phyloP scores from a whole-genome alignment of 1,140 invertebrate species.

The Delia radicum region DNA sequence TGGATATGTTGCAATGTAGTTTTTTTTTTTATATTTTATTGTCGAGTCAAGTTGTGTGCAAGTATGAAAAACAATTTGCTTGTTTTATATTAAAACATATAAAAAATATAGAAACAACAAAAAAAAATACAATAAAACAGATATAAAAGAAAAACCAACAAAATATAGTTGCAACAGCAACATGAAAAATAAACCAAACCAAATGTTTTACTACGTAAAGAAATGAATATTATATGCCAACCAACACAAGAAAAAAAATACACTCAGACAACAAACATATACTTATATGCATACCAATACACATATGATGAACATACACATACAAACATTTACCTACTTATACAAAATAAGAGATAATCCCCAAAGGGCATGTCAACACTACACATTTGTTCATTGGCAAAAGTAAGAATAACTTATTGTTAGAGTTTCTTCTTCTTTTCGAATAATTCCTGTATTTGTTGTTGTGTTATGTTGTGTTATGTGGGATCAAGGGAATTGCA shows the following conservation, averaged over 20 bases:
- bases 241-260: not conserved
- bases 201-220: too few species aligned
- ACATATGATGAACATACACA: not conserved
- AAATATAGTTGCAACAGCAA: not conserved
- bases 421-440: not conserved
- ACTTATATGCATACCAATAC: not conserved
- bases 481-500: not conserved
- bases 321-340: not conserved
- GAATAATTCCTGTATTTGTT: not conserved
- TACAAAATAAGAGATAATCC: not conserved
- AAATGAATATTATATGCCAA: too few species aligned
- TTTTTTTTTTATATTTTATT: not conserved
- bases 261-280: not conserved
- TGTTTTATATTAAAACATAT: constrained; percentile 4
- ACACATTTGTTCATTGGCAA: not conserved
- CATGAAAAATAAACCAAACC: not conserved
- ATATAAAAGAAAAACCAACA: not conserved
- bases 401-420: not conserved
- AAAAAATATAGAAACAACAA: not conserved
- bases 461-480: not conserved
- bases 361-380: constrained; percentile 21
- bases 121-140: not conserved
- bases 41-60: constrained; percentile 13
- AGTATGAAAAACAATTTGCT: constrained; percentile 12
- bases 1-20: not conserved